These are phyloP conservation scores for Athalia rosae DNA, from an alignment of 2,888 invertebrate species.

Conservation along the genomic window DNA sequence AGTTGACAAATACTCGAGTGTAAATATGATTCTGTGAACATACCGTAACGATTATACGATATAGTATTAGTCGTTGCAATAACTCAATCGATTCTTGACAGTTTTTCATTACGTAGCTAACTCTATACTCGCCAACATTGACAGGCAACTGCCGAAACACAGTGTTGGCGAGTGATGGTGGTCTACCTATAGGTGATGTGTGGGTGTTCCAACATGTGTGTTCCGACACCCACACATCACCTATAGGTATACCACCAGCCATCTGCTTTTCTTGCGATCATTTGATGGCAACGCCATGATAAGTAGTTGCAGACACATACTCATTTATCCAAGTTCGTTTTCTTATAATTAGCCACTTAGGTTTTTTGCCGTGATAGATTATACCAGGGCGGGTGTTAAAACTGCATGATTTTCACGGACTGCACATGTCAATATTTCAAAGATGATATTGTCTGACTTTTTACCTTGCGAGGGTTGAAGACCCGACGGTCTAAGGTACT, in stretches of 20 bases:
- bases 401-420: slow-evolving; percentile 18
- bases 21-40: background rate
- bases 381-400: background rate
- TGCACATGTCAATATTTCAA: background rate
- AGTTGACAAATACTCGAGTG: background rate
- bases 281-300: background rate
- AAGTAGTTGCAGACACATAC: background rate
- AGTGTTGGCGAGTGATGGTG: too few species aligned
- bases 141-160: too few species aligned
- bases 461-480: background rate
- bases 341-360: background rate
- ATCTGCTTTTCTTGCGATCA: background rate
- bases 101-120: background rate
- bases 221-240: too few species aligned
- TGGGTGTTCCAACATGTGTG: too few species aligned
- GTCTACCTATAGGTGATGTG: too few species aligned
- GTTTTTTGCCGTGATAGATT: background rate
- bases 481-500: background rate
- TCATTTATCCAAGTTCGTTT: background rate
- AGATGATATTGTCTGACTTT: background rate
- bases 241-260: background rate
- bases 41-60: background rate
- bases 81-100: slow-evolving; percentile 13
- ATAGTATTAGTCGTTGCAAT: background rate
- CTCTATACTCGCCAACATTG: background rate